These are phyloP conservation scores for Callyntrura sp. DNA, from an alignment of 2,888 invertebrate genomes.

Conservation along the genomic window DNA sequence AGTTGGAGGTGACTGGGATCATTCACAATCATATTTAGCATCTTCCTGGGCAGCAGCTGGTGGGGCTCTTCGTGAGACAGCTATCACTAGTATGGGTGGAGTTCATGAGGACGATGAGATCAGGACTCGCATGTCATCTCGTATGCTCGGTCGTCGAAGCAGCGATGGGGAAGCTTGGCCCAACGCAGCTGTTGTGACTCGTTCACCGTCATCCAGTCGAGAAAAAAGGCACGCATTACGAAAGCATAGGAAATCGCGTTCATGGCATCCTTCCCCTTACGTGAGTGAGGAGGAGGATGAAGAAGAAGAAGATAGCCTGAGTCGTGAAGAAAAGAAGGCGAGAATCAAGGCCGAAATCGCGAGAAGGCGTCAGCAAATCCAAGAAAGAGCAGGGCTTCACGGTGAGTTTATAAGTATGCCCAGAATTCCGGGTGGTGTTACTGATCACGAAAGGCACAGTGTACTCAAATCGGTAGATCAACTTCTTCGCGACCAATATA, in stretches of 20 bases:
- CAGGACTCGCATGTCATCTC: constrained; percentile 81
- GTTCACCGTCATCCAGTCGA: constrained; percentile 72
- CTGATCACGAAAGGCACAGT: constrained; percentile 83
- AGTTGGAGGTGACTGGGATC: constrained; percentile 85
- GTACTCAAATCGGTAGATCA: constrained; percentile 86
- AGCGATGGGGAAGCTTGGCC: constrained; percentile 83
- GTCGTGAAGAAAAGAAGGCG: constrained; percentile 87
- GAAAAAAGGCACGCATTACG: constrained; percentile 84
- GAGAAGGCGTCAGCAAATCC: constrained; percentile 88
- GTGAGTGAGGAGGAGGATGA: constrained; percentile 86
- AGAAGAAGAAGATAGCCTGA: constrained; percentile 87
- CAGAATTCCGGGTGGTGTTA: constrained; percentile 84
- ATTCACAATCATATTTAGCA: constrained; percentile 85
- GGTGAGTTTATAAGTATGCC: constrained; percentile 86
- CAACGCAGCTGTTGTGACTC: constrained; percentile 59
- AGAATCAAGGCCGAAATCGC: constrained; percentile 88
- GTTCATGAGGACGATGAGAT: constrained; percentile 84
- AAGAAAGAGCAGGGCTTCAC: constrained; percentile 87
- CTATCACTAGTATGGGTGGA: constrained; percentile 85
- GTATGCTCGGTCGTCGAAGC: constrained; percentile 81
- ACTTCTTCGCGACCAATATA: constrained; percentile 84
- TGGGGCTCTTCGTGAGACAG: constrained; percentile 85
- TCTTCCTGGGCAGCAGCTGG: constrained; percentile 85
- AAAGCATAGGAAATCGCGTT: constrained; percentile 85
- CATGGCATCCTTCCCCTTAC: constrained; percentile 87